Conservation (phyloP, 2,797 vertebrate species). For the Coregonus suidteri region DNA sequence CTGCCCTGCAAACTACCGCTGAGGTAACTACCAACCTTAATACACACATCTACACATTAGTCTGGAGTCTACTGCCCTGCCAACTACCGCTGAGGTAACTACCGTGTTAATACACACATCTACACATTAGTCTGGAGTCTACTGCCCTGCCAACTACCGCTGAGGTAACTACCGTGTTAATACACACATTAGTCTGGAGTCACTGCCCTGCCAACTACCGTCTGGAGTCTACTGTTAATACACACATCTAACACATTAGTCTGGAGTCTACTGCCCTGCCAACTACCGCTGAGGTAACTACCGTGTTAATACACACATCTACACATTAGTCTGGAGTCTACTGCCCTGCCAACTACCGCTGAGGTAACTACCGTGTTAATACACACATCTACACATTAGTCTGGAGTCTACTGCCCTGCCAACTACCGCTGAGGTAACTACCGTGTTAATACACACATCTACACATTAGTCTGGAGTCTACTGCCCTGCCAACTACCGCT, state of each 20-base stretch:
- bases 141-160: background rate
- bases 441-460: background rate
- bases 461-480: background rate
- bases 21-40: no score
- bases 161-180: background rate
- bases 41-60: background rate
- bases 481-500: background rate
- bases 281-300: no score
- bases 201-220: background rate
- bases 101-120: background rate
- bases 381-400: background rate
- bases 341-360: constrained; percentile 58
- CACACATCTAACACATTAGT: no score
- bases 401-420: constrained; percentile 70
- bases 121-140: background rate
- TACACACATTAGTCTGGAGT: background rate
- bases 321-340: no score
- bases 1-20: no score
- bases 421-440: constrained; percentile 76
- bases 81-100: constrained; percentile 79
- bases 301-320: no score
- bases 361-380: constrained; percentile 69
- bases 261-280: no score
- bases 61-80: constrained; percentile 74
- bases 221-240: no score